Base-by-base conservation (phyloP, 2,113 vertebrate genomes). In the Cisticola juncidis region DNA sequence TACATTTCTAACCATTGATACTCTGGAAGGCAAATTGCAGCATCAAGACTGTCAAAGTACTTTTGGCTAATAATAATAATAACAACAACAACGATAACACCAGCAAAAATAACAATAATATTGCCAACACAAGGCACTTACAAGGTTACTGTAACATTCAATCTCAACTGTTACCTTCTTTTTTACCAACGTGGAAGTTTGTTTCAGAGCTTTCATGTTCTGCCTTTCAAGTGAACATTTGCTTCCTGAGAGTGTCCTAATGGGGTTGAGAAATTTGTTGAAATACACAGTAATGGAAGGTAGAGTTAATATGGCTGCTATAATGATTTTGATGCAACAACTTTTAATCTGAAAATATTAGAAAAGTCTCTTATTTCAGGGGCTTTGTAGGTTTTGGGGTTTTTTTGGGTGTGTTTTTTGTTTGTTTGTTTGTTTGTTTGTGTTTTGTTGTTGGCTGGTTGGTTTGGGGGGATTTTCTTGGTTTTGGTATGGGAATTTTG, bases 361-460 rank as follows among this genome's bases (percentile, higher is more conserved):
- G 9, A 78, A 53, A 91, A 72, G 1, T 28, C 35, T 60, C 14
- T 17, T 77, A n/a, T 29, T 29, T 44, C 45, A 23, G 15, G 23
- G 23, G 4, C 3, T 25, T 33, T 16, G 26, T 26, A 36, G 38
- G 22, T 36, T 28, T 7, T 20, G 9, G n/a, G 5, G 0, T 4
- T 12, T 33, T 4, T 9, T 22, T 5, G 2, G 11, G 14, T 17
- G 62, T 21, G 38, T 2, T 1, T 36, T 23, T 48, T 62, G 38
- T 33, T 36, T 21, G 2, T 38, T 38, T 21, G 2, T 38, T 38
- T 38, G 38, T 38, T 38, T 38, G 38, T 38, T 38, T 38, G 38
- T 38, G 25, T 54, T 24, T 71, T 51, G 10, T 23, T 29, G 12
- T n/a, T 66, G 14, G 5, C 36, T 36, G 45, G 8, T 40, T 58